Evolutionary conservation across 2,113 vertebrate genomes (phyloP), one percentile per base, ranked within the genome.

Genomic region (Trichechus manatus): DNA sequence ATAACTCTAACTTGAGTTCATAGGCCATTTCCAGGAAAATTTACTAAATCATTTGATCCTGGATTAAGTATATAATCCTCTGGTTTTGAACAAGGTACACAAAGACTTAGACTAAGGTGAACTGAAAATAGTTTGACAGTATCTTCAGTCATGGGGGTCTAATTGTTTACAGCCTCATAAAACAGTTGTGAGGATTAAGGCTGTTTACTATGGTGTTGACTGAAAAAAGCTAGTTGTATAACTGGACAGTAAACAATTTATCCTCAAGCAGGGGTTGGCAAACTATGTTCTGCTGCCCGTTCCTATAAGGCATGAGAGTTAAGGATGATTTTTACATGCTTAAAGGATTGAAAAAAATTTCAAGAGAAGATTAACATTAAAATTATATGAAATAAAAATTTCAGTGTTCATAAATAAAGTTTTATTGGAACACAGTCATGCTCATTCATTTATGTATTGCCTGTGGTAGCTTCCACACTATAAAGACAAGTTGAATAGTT

Each of bases 331-430:
- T 89, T 77, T 88, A 87, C 22, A 85, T 53, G 74, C 36, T 93
- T 85, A 95, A 68, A 44, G 83, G 7, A 89, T 3, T 50, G 39
- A 70, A 56, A 85, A 91, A 17, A 27, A 33, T 5, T 61, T 68
- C n/a, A 39, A 77, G 0, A 44, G 29, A 61, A 94, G 64, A 93
- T 68, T 72, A 72, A 29, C 91, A 63, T 63, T 27, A 87, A 90
- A 93, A 89, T 64, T 50, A 70, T 25, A 82, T 56, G 29, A 77
- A 92, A 61, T 79, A 50, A 17, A 85, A 91, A 85, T 79, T 36
- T 68, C 63, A 61, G 63, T 78, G n/a, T 70, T 19, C 61, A 50
- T 63, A 68, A 86, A 31, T 72, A 42, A 77, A 66, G 50, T 53
- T 81, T 20, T 5, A 59, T 2, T 63, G 39, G 31, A 77, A 36